phyloP scores from a whole-genome alignment of 2,888 invertebrate genomes.

The Atethmia centrago region DNA sequence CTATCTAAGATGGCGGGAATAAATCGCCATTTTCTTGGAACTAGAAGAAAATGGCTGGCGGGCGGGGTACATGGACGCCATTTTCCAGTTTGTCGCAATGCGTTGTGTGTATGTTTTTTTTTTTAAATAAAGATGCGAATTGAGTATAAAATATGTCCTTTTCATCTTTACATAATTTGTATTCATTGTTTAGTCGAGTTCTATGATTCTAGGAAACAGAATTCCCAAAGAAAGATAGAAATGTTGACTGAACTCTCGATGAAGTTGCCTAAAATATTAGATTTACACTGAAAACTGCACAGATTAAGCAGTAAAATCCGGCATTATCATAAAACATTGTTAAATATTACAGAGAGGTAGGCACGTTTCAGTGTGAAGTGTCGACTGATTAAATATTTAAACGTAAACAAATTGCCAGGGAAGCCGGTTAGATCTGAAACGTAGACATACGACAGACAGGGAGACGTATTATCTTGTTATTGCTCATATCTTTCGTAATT shows the following conservation, averaged over 20 bases:
- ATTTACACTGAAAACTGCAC: not conserved
- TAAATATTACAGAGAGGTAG: slow-evolving; percentile 29
- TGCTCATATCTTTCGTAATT: slow-evolving; percentile 33
- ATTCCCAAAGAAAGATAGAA: not conserved
- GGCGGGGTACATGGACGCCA: no score
- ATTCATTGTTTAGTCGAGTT: not conserved
- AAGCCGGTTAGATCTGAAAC: slow-evolving; percentile 27
- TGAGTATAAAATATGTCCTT: not conserved
- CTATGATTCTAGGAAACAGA: not conserved
- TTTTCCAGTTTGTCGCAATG: not conserved
- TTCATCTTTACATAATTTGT: not conserved
- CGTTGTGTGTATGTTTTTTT: not conserved
- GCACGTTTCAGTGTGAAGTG: slow-evolving; percentile 1
- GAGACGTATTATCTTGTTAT: slow-evolving; percentile 39
- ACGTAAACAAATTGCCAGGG: slow-evolving; percentile 42
- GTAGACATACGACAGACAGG: slow-evolving; percentile 56
- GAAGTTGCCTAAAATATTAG: not conserved
- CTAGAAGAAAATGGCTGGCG: not conserved
- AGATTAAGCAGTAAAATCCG: not conserved
- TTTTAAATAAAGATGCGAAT: not conserved
- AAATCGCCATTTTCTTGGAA: no score
- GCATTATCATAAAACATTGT: not conserved
- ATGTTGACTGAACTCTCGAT: not conserved
- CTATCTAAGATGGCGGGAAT: not conserved
- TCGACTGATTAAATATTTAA: slow-evolving; percentile 54